Base-by-base conservation (phyloP, 2,888 invertebrate species). In the Meandrusa payeni region DNA sequence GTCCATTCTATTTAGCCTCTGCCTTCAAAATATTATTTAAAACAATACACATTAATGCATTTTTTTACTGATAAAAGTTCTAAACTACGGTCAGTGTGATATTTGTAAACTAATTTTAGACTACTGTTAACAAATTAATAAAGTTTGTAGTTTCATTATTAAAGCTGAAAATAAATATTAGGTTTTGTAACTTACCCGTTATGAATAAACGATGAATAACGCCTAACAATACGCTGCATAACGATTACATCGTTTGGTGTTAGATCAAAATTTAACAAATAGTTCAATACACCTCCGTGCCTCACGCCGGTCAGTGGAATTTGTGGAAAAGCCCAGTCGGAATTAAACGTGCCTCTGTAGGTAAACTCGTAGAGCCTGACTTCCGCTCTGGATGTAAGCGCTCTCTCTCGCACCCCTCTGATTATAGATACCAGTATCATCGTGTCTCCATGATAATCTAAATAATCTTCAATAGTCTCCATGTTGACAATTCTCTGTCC, bases 381-480 rank as follows among this genome's bases (percentile, higher is more conserved):
- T 37, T 59, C 57, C 1, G 59, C 59, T 3, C 22, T 57, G 0
- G 82, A 77, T 1, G 69, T 72, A 1, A 48, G 33, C 1, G 71
- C 72, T 47, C 86, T 70, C 54, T 80, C 80, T 10, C 55, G 59
- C 1, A 67, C 71, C 5, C 69, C 69, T 60, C 72, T 67, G 15
- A 82, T 70, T 1, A 64, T 59, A 0, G 87, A 68, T 2, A 81
- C 62, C 1, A 70, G 50, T 2, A 79, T 62, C 19, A 77, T 53
- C 1, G 70, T 71, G 32, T 87, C 87, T 9, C 87, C 87, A 22
- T 79, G 60, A 41, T 74, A 87, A 9, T 75, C 73, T 12, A 87
- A 60, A 43, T 59, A 87, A 47, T 82, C 77, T 38, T 75, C 66
- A 36, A 82, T 74, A 0, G 68, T 68, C 1, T 56, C 68, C 61